These are phyloP conservation scores for Athalia rosae DNA, from an alignment of 2,888 invertebrate genomes.

Conservation along the genomic window DNA sequence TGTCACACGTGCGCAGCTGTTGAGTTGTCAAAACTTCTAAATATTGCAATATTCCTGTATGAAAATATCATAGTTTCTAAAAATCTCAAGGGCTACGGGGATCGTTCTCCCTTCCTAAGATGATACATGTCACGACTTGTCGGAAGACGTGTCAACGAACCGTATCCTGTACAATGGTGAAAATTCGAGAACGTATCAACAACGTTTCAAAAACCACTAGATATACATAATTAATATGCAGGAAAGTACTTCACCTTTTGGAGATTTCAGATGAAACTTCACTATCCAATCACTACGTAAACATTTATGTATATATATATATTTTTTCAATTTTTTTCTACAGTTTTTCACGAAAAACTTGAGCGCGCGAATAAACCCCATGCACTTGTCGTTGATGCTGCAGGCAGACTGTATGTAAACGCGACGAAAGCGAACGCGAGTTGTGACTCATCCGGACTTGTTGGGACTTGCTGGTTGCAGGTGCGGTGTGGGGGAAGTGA, in stretches of 20 bases:
- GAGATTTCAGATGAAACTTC: background rate
- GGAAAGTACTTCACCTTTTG: background rate
- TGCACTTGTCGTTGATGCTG: background rate
- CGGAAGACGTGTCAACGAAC: conserved; percentile 1
- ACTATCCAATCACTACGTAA: background rate
- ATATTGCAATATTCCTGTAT: no score
- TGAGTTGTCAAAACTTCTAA: background rate
- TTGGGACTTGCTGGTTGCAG: no score
- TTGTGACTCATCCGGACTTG: no score
- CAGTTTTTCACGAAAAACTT: no score
- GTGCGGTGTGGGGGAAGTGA: no score
- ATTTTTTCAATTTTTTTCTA: no score
- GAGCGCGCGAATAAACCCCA: no score
- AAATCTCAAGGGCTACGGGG: background rate
- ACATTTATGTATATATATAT: no score
- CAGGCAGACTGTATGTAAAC: no score
- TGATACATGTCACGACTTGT: conserved; percentile 29
- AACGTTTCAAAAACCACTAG: conserved; percentile 9
- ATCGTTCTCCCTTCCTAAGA: background rate
- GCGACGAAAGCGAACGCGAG: no score
- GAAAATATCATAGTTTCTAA: background rate
- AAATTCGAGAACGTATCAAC: background rate
- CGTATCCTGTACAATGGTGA: background rate
- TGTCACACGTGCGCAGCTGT: background rate
- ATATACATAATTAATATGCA: background rate